These are phyloP conservation scores for Bombus terrestris DNA, from an alignment of 1,140 invertebrate species.

Conservation along the genomic window DNA sequence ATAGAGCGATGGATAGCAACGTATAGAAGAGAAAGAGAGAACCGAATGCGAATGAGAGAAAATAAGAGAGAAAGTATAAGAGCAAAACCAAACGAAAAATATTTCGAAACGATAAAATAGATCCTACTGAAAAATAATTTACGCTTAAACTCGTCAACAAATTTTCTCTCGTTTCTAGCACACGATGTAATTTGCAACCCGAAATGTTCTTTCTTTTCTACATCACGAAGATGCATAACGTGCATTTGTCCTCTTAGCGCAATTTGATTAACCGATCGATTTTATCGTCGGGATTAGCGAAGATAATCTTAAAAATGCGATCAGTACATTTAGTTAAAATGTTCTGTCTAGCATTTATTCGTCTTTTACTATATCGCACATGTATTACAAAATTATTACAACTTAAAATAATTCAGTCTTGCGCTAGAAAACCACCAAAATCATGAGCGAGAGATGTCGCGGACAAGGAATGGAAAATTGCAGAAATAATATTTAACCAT, in stretches of 20 bases:
- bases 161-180: background rate
- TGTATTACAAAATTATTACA: background rate
- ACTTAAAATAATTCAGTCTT: background rate
- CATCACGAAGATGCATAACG: background rate
- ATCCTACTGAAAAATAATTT: slow-evolving; percentile 33
- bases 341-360: background rate
- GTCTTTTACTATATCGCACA: background rate
- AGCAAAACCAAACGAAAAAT: background rate
- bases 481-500: no score
- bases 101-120: slow-evolving; percentile 16
- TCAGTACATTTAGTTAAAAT: background rate
- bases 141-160: slow-evolving; percentile 33
- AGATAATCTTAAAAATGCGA: background rate
- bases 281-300: no score
- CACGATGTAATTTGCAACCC: background rate
- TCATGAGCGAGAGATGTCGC: background rate
- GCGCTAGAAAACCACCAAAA: no score
- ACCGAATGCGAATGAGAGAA: background rate
- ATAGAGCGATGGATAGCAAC: background rate
- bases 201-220: background rate
- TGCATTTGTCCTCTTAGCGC: background rate
- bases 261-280: background rate
- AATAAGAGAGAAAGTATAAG: background rate
- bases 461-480: background rate
- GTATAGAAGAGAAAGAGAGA: slow-evolving; percentile 11